Conservation (phyloP, 2,888 invertebrate genomes). For the Nasonia oneida region DNA sequence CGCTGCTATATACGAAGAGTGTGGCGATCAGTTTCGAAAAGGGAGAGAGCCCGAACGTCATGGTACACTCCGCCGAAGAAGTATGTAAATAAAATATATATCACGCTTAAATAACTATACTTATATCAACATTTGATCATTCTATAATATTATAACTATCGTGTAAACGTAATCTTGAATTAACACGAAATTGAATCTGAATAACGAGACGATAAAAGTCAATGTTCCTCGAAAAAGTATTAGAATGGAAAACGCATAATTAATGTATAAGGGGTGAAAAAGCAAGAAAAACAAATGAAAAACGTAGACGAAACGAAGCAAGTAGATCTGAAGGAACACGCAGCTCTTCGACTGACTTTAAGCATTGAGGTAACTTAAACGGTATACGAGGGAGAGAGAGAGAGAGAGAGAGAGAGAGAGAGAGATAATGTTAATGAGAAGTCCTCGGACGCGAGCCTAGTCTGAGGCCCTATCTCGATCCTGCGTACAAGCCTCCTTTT, state of each 20-base stretch:
- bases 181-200: conserved; percentile 1
- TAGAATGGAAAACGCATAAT: conserved; percentile 25
- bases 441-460: conserved; percentile 73
- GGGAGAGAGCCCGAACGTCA: conserved; percentile 1
- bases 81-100: conserved; percentile 14
- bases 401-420: conserved; percentile 51
- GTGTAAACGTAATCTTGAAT: background rate
- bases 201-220: conserved; percentile 39
- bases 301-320: conserved; percentile 53
- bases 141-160: background rate
- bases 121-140: conserved; percentile 6
- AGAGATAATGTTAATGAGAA: conserved; percentile 64
- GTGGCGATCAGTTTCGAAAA: conserved; percentile 3
- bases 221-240: conserved; percentile 52
- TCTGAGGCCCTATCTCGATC: conserved; percentile 72
- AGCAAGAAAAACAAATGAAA: conserved; percentile 27
- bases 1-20: background rate
- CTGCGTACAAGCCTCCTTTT: conserved; percentile 66
- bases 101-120: background rate
- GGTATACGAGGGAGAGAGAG: conserved; percentile 45
- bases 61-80: conserved; percentile 3
- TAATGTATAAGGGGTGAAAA: conserved; percentile 45
- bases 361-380: conserved; percentile 52
- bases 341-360: conserved; percentile 62
- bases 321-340: conserved; percentile 62